Base-by-base conservation (phyloP, 1,140 invertebrate species). In the Aphelinus atriplicis region DNA sequence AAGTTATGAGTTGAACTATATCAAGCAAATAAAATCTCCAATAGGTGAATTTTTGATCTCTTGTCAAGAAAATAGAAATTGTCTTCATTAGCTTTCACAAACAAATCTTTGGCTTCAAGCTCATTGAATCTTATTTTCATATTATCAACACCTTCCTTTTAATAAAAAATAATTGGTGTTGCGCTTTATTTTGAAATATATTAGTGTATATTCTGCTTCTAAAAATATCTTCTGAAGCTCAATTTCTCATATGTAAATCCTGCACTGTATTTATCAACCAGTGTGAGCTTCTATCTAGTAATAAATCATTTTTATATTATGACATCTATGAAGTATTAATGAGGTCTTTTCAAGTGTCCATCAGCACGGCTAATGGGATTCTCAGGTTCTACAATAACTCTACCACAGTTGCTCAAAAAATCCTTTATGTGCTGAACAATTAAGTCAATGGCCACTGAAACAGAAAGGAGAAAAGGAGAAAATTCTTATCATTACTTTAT, bases 401-500 rank as follows among this genome's bases (percentile, higher is more conserved):
- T 86, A 78, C 83, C 84, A 4, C 91, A 89, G 79, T 91, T 91
- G 79, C 89, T 91, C 76, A 94, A 84, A 79, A 93, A 91, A 87
- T 97, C 96, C 83, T 93, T 91, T 81, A 98, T 97, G 85, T 97
- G 95, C 86, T 98, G 96, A 3, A 98, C 96, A 81, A 98, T 97
- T 81, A 98, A 89, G 82, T 96, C 95, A 83, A 97, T 97, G 62
- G 96, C 96, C 84, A 98, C 96, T 96, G 90, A 55, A 87, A 88
- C 85, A 86, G 50, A 76, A 69, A 48, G 42, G 7, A 72, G 64
- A 77, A 71, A 63, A 73, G 42, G 51, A 74, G 60, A 71, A 71
- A 61, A 69, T 51, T 70, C 50, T 62, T 69, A 65, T 65, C 55
- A 65, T 75, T 71, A 10, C 7, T 42, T 73, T 64, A 3, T 53